Base-by-base conservation (phyloP, 2,113 vertebrate species). In the Rana temporaria region DNA sequence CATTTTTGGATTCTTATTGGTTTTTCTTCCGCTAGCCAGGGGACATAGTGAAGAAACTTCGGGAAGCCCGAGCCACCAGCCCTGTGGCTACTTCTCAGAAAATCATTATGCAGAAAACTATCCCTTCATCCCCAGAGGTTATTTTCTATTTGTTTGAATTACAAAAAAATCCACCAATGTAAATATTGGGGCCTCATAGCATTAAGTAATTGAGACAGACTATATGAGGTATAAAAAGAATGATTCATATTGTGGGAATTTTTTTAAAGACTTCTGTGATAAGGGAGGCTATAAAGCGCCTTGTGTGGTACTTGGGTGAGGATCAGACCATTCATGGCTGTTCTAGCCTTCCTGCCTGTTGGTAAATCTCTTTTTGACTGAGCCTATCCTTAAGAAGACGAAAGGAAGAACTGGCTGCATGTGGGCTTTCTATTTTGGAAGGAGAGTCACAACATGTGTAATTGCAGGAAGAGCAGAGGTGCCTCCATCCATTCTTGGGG, bases 81-180 rank as follows among this genome's bases (percentile, higher is more conserved):
- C 89, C 89, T 87, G 74, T 89, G 88, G 85, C 91, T 87, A 86
- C 91, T 87, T 90, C 92, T 90, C 90, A 83, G 87, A 92, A 94
- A 87, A 89, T 93, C 87, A 91, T 90, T 90, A 90, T 91, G 89
- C 92, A 92, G 92, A 93, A 94, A 92, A 92, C 79, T 89, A 81
- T 91, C 53, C 90, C 91, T 73, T 89, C 90, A 19, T 88, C 87
- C 75, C 22, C 90, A 85, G 93, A 93, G 91, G 92, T 94, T 93
- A 88, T 86, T 90, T 89, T 85, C 84, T 77, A 78, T 90, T 91
- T 57, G 75, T 90, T 92, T 0, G 0, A 78, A 89, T 88, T 88
- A 85, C 48, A 72, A 34, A 7, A 30, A 70, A 65, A 72, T 78
- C 76, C 69, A 65, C 67, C 64, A 57, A 17, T 65, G 16, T 24